Evolutionary conservation across 2,113 vertebrate genomes (phyloP).

Genomic region (Carollia perspicillata): DNA sequence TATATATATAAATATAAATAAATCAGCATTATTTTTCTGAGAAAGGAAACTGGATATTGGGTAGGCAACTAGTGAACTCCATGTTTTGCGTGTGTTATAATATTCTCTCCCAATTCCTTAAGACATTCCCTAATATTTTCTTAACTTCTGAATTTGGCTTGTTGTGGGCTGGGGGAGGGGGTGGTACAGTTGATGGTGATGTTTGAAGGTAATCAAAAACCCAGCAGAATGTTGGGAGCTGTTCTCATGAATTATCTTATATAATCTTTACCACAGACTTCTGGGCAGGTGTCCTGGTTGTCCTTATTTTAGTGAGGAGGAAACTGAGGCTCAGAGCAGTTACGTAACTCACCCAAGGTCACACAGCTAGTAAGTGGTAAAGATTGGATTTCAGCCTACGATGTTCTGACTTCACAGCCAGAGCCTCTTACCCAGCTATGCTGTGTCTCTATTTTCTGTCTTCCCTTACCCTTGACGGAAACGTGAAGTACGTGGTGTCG

Average conservation of each 20-base stretch:
- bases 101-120: neutral
- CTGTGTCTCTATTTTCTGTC: neutral
- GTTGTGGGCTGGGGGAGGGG: neutral
- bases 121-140: neutral
- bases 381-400: neutral
- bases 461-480: neutral
- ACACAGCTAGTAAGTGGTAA: neutral
- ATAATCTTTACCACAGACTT: neutral
- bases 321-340: conserved; percentile 35
- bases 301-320: neutral
- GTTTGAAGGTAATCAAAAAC: neutral
- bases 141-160: neutral
- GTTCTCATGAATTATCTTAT: neutral
- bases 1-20: neutral
- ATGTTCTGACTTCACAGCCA: neutral
- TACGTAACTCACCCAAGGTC: neutral
- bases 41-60: neutral
- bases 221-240: neutral
- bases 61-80: neutral
- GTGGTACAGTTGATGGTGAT: neutral
- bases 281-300: neutral
- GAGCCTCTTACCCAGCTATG: neutral
- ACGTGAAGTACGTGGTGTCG: neutral
- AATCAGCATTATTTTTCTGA: neutral
- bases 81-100: neutral